Base-by-base conservation (phyloP, 2,797 vertebrate genomes). In the Urosaurus nigricauda region DNA sequence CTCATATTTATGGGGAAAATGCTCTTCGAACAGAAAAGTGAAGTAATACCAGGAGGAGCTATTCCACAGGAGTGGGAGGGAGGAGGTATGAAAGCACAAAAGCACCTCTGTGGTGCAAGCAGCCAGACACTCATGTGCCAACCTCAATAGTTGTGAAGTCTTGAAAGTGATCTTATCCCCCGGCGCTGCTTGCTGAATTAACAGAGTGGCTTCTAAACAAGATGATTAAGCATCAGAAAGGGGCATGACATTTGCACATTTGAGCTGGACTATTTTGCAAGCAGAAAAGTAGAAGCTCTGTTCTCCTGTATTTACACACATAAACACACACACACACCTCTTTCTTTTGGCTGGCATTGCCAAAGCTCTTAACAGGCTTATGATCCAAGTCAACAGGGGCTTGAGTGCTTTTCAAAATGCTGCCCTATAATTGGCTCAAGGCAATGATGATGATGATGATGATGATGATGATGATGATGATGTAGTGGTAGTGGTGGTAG, bases 1-100 rank as follows among this genome's bases (percentile, higher is more conserved):
- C 95, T 96, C 89, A 91, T 95, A 97, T 96, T 98, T 97, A 97
- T 94, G 95, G 92, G 93, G 91, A 96, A 94, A 97, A 94, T 90
- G 94, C 95, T 96, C 95, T 86, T 79, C 91, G 87, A 95, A 95
- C 93, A 96, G 94, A 95, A 92, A 93, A 96, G 91, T 95, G 93
- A 96, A 96, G 96, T 91, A 96, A 96, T 92, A 90, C 93, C 92
- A 96, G 94, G 90, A 96, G 88, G 94, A 97, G 92, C 92, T 94
- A 94, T 92, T 92, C 93, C 92, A 86, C 0, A 5, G 89, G 89
- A 87, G 24, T 37, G 79, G 86, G 92, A 91, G 89, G 85, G 79
- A 89, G 85, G 87, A 87, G 90, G 86, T 88, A 93, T 86, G 82
- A 47, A 94, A 94, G 93, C 90, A 96, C 96, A 96, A 96, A 68